A percentile compares a stretch with the other conserved stretches of the same genome.
Conservation (phyloP, 2,113 vertebrate genomes). For the Indicator maculatus region DNA sequence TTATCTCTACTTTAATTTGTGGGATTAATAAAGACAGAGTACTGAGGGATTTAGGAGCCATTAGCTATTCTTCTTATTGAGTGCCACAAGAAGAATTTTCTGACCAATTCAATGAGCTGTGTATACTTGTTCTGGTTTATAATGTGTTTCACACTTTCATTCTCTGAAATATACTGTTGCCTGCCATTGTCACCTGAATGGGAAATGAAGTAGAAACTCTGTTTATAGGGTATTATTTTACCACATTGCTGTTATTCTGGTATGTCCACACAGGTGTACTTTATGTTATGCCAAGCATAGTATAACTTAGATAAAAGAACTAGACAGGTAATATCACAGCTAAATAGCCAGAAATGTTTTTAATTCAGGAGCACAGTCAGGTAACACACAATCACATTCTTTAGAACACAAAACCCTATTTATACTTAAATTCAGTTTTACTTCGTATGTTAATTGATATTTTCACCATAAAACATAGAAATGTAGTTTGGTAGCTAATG, state of each 20-base stretch:
- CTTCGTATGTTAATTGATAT: background rate
- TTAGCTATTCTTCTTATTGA: background rate
- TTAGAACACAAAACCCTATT: background rate
- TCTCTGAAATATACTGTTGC: conserved; percentile 1
- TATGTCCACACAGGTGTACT: background rate
- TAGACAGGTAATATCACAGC: background rate
- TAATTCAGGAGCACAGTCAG: background rate
- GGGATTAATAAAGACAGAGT: background rate
- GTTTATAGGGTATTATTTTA: background rate
- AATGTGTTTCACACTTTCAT: background rate
- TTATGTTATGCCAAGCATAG: background rate
- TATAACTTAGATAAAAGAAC: background rate
- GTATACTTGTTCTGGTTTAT: background rate
- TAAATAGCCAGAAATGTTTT: background rate
- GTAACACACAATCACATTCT: background rate
- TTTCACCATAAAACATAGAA: background rate
- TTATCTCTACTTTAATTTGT: background rate
- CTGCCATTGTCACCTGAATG: background rate
- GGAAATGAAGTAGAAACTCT: background rate
- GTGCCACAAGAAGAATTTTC: conserved; percentile 1
- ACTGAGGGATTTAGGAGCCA: background rate
- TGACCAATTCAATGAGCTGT: background rate
- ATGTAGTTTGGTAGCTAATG: conserved; percentile 13
- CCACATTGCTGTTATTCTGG: background rate
- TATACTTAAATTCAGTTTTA: background rate